Percentiles rank a stretch among this genome's conserved stretches.
phyloP scores from a whole-genome alignment of 2,797 vertebrate species.

The Mormyrus hasselquistii region DNA sequence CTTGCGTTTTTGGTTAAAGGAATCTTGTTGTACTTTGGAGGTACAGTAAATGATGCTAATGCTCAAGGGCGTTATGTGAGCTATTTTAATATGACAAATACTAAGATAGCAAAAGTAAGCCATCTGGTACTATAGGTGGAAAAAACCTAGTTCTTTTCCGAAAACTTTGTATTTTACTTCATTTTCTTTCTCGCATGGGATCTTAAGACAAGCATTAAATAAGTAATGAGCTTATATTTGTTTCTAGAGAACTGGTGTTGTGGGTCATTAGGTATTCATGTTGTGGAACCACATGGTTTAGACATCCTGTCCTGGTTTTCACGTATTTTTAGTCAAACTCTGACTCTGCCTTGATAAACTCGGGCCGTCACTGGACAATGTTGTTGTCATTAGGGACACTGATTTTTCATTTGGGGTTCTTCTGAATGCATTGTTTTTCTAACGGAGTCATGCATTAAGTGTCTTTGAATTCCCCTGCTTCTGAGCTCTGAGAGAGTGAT shows the following conservation, averaged over 20 bases:
- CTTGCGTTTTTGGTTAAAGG: neutral
- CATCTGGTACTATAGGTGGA: neutral
- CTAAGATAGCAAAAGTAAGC: neutral
- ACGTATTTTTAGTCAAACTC: neutral
- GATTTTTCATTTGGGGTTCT: neutral
- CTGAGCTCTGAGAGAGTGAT: neutral
- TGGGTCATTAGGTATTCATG: neutral
- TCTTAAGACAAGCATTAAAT: neutral
- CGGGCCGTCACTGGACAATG: neutral
- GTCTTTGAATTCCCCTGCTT: neutral
- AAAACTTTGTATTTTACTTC: neutral
- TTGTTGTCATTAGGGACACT: neutral
- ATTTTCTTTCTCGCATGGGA: neutral
- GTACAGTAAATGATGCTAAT: neutral
- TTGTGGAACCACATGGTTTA: neutral
- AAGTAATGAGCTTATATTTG: neutral
- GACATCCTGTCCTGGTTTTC: neutral
- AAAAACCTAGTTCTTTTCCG: neutral
- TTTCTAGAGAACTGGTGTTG: neutral
- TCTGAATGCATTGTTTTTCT: neutral
- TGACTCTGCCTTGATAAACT: neutral
- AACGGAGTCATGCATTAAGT: neutral
- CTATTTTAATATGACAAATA: conserved; percentile 7
- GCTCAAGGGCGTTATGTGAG: neutral
- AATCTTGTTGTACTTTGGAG: conserved; percentile 8